These are phyloP conservation scores for Portunus trituberculatus DNA, from an alignment of 1,140 invertebrate species.

Conservation along the genomic window DNA sequence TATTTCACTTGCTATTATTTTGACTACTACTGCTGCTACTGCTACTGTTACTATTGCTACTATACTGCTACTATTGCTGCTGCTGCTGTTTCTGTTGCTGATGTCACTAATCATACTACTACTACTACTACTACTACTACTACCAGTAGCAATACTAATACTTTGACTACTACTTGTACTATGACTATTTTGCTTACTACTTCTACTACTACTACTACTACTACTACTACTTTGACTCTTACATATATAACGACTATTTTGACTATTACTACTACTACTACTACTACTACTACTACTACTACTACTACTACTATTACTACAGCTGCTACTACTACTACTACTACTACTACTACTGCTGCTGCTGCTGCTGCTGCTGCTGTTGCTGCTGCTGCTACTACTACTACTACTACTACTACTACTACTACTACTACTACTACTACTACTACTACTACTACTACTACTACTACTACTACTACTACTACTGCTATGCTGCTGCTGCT, in stretches of 20 bases:
- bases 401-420: constrained; percentile 16
- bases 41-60: too few relatives aligned
- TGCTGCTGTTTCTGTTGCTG: too few relatives aligned
- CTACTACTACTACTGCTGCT: background rate
- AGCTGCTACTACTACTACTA: background rate
- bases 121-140: constrained; percentile 16
- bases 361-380: background rate
- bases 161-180: background rate
- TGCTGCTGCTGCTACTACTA: background rate
- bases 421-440: background rate
- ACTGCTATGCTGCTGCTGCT: background rate
- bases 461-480: constrained; percentile 8
- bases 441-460: constrained; percentile 17
- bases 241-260: background rate
- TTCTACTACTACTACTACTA: constrained; percentile 6
- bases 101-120: too few relatives aligned
- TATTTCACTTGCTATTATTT: too few relatives aligned
- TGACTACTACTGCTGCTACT: too few relatives aligned
- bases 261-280: background rate
- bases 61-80: too few relatives aligned
- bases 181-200: background rate
- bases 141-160: background rate
- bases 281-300: background rate
- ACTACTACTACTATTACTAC: constrained; percentile 4
- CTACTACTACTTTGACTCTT: background rate